These are phyloP conservation scores for Macrocentrus cingulum DNA, from an alignment of 1,140 invertebrate species.

Conservation along the genomic window DNA sequence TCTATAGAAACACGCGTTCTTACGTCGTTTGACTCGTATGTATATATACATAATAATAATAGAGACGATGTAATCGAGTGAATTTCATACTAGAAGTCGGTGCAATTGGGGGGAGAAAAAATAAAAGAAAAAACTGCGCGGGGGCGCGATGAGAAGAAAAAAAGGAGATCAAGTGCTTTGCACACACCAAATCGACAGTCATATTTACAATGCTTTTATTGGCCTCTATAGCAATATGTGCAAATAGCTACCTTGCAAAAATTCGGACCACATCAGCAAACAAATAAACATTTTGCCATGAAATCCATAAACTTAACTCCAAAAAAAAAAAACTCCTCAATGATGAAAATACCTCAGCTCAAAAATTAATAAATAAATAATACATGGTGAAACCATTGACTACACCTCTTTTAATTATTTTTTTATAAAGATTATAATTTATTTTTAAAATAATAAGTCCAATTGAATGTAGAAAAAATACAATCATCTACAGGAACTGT, in stretches of 20 bases:
- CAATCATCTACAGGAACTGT: no score
- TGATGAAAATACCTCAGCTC: no score
- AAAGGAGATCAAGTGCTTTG: slow-evolving; percentile 48
- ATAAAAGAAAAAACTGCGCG: slow-evolving; percentile 21
- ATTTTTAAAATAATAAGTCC: no score
- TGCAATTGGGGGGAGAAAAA: slow-evolving; percentile 35
- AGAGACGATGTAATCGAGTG: neutral
- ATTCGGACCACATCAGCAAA: neutral
- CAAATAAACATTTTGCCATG: no score
- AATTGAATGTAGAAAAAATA: no score
- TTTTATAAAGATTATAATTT: no score
- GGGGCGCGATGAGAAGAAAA: no score
- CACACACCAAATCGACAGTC: slow-evolving; percentile 50
- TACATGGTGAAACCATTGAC: no score
- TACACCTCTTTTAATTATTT: no score
- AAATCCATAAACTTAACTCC: no score
- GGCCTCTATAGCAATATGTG: slow-evolving; percentile 36
- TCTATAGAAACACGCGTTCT: neutral
- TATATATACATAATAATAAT: slow-evolving; percentile 2
- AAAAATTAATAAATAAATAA: no score
- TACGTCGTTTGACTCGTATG: neutral
- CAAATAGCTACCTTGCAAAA: slow-evolving; percentile 12
- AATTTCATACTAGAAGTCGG: slow-evolving; percentile 8
- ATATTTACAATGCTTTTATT: slow-evolving; percentile 57
- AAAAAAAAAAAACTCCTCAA: no score